Evolutionary conservation across 92 coral and sea anemone species (phyloP).

Genomic region (Bergia puertoricense): DNA sequence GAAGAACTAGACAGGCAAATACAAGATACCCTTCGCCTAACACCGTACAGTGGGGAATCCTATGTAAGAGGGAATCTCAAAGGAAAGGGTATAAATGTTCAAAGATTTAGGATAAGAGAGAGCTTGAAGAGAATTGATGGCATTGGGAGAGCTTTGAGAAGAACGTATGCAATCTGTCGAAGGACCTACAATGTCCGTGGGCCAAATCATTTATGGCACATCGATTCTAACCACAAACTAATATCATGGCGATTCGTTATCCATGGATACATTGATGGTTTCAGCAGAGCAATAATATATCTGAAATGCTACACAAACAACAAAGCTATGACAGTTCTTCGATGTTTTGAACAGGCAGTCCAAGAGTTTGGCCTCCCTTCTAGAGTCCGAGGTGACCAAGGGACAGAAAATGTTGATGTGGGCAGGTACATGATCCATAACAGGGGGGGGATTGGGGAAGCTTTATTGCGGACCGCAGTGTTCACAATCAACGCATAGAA

Average conservation of each 20-base stretch:
- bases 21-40: background rate
- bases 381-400: constrained; percentile 57
- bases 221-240: constrained; percentile 63
- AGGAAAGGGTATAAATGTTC: too few relatives aligned
- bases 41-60: too few relatives aligned
- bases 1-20: background rate
- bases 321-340: constrained; percentile 51
- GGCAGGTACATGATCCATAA: constrained; percentile 58
- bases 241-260: constrained; percentile 60
- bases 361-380: constrained; percentile 60
- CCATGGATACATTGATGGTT: constrained; percentile 35
- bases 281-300: constrained; percentile 28
- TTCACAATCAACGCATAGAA: constrained; percentile 63
- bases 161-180: constrained; percentile 26
- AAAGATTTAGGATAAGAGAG: background rate
- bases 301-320: constrained; percentile 55
- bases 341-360: constrained; percentile 45
- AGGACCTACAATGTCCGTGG: background rate
- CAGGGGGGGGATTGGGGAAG: constrained; percentile 22
- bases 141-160: constrained; percentile 28
- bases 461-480: background rate
- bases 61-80: too few relatives aligned
- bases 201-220: background rate
- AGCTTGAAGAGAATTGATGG: constrained; percentile 23
- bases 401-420: constrained; percentile 63